Conservation (phyloP, 2,113 vertebrate genomes). For the Potamarius usumacintae region DNA sequence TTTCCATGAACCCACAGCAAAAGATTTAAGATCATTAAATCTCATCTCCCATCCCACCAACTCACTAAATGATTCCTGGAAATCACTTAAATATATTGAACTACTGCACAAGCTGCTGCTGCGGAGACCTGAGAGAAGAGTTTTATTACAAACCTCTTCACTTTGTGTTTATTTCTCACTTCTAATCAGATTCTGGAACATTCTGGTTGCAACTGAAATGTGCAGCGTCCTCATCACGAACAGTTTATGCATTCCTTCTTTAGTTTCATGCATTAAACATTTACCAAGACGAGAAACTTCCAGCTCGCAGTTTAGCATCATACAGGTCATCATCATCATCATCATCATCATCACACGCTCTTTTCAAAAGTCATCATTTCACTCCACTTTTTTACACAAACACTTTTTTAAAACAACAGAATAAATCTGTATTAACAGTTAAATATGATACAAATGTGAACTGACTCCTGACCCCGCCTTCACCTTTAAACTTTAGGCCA, state of each 20-base stretch:
- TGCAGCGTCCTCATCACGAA: neutral
- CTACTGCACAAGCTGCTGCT: neutral
- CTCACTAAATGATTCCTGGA: neutral
- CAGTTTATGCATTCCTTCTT: neutral
- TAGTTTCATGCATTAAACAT: neutral
- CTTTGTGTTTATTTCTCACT: neutral
- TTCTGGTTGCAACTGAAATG: neutral
- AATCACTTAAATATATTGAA: neutral
- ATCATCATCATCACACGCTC: neutral
- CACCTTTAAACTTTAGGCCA: neutral
- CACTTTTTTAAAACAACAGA: too few species aligned
- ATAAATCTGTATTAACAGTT: neutral
- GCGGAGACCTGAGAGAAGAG: too few species aligned
- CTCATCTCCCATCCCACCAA: neutral
- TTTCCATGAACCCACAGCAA: neutral
- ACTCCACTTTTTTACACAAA: too few species aligned
- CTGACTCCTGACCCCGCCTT: neutral
- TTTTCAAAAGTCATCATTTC: neutral
- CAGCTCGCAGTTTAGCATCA: too few species aligned
- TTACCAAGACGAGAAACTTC: too few species aligned
- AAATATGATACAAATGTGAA: neutral
- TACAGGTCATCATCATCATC: too few species aligned
- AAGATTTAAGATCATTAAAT: neutral
- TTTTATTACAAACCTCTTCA: too few species aligned
- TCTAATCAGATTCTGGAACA: neutral